A percentile compares a stretch with the other conserved stretches of the same genome.
phyloP scores from a whole-genome alignment of 2,888 invertebrate genomes.

The Cheiracanthium punctorium region DNA sequence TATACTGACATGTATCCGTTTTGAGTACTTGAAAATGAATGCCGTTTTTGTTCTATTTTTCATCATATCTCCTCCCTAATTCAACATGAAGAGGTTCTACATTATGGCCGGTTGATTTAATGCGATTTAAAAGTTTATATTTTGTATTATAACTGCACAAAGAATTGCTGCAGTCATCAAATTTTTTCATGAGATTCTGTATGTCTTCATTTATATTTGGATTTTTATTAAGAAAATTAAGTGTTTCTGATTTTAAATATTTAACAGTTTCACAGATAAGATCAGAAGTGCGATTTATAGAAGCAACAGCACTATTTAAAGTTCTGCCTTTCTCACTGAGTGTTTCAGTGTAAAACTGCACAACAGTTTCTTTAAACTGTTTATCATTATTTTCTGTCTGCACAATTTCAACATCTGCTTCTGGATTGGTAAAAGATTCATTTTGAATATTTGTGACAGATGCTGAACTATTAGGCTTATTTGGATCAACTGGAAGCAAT shows the following conservation, averaged over 20 bases:
- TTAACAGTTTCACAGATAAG: background rate
- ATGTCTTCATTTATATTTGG: background rate
- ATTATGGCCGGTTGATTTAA: slow-evolving; percentile 3
- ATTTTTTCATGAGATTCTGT: background rate
- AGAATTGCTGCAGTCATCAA: slow-evolving; percentile 1
- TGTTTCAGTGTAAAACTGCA: background rate
- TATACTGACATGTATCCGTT: no score
- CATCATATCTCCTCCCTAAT: slow-evolving; percentile 14
- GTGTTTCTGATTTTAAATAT: slow-evolving; percentile 18
- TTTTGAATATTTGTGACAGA: no score
- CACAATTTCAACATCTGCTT: no score
- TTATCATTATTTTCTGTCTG: no score
- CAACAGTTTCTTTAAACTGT: background rate
- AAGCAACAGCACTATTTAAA: background rate
- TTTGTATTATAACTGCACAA: slow-evolving; percentile 9
- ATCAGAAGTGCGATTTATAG: background rate
- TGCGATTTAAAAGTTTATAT: slow-evolving; percentile 2
- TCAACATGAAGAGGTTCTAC: background rate
- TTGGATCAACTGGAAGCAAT: no score
- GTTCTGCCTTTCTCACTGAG: background rate
- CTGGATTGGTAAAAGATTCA: no score
- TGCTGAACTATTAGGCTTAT: no score
- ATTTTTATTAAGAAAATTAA: background rate
- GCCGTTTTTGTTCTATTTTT: slow-evolving; percentile 9
- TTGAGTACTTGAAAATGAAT: background rate